These are phyloP conservation scores for Sinhomidia bicolor DNA, from an alignment of 2,888 invertebrate species.

Conservation along the genomic window DNA sequence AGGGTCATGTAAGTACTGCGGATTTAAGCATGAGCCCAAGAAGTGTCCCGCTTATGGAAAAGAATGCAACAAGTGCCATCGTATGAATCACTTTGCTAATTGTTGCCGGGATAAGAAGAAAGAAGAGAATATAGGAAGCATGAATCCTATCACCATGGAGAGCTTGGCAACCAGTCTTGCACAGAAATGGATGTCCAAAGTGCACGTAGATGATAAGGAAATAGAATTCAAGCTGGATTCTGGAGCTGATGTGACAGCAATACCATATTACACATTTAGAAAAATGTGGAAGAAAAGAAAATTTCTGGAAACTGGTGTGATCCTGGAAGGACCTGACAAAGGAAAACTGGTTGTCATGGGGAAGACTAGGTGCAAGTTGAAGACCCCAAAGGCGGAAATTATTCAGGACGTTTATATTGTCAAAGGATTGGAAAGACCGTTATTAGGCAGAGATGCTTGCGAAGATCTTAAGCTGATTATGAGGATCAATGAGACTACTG, in stretches of 20 bases:
- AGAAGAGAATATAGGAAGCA: not conserved
- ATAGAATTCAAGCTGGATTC: slow-evolving; percentile 70
- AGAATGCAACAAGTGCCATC: not conserved
- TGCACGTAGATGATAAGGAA: not conserved
- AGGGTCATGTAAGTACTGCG: not conserved
- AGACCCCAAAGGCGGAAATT: not conserved
- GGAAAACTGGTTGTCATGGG: not conserved
- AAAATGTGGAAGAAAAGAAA: slow-evolving; percentile 9
- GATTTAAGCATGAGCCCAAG: not conserved
- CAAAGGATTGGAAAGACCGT: slow-evolving; percentile 12
- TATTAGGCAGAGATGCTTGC: slow-evolving; percentile 37
- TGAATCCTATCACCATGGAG: not conserved
- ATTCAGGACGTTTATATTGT: slow-evolving; percentile 3
- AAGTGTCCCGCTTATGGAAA: not conserved
- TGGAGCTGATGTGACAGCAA: slow-evolving; percentile 71
- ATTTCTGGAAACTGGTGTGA: not conserved
- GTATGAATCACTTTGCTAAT: not conserved
- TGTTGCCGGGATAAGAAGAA: not conserved
- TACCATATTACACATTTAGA: slow-evolving; percentile 38
- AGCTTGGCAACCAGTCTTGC: not conserved
- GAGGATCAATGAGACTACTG: not conserved
- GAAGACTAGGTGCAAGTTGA: not conserved
- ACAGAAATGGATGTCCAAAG: too few species aligned
- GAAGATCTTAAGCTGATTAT: slow-evolving; percentile 46
- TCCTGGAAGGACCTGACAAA: not conserved